phyloP scores from a whole-genome alignment of 2,888 invertebrate species.

The Limenitis camilla region DNA sequence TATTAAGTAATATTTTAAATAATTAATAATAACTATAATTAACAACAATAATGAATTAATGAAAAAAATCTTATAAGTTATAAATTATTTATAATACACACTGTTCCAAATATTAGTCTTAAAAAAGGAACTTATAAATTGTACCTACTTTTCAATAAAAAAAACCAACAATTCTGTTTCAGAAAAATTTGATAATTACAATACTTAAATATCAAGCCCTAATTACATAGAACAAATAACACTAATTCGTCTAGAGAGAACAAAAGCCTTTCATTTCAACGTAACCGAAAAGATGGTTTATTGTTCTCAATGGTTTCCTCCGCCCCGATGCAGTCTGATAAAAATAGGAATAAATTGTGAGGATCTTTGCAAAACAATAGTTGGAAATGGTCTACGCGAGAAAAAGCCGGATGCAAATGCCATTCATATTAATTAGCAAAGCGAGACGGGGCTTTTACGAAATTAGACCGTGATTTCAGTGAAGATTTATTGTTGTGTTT shows the following conservation, averaged over 20 bases:
- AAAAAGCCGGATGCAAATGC: slow-evolving; percentile 75
- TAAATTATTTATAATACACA: no score
- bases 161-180: background rate
- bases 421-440: slow-evolving; percentile 75
- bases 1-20: no score
- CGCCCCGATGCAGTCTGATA: slow-evolving; percentile 54
- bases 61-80: no score
- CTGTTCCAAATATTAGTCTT: no score
- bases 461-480: slow-evolving; percentile 74
- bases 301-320: slow-evolving; percentile 59
- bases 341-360: slow-evolving; percentile 71
- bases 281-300: slow-evolving; percentile 52
- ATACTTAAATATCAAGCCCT: slow-evolving; percentile 12
- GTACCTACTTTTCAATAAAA: background rate
- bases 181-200: background rate
- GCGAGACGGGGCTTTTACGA: slow-evolving; percentile 75
- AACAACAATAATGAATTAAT: no score
- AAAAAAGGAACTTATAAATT: no score
- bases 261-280: slow-evolving; percentile 50
- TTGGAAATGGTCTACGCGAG: slow-evolving; percentile 71
- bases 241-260: slow-evolving; percentile 36
- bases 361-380: slow-evolving; percentile 74
- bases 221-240: slow-evolving; percentile 28
- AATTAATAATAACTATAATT: no score
- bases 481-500: slow-evolving; percentile 74